Percentiles rank a stretch among this genome's conserved stretches.
Evolutionary conservation across 2,888 invertebrate genomes (phyloP).

Genomic region (Drosophila prolongata): DNA sequence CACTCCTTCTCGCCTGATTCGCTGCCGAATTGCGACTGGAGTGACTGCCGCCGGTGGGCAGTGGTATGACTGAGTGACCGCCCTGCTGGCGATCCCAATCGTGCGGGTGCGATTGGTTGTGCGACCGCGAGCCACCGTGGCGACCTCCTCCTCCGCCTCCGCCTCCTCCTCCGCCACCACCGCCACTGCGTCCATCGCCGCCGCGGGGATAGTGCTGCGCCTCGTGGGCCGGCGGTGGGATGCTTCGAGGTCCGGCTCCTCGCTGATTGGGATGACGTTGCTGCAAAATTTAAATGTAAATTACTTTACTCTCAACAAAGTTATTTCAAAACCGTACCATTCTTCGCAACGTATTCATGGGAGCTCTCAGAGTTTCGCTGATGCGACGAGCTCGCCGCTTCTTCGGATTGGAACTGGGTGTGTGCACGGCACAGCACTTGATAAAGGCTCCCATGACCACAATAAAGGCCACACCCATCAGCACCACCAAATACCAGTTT

Average conservation of each 20-base stretch:
- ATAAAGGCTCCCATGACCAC: constrained; percentile 99
- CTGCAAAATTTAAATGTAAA: constrained; percentile 22
- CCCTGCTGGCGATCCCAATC: constrained; percentile 83
- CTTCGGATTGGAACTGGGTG: constrained; percentile 99
- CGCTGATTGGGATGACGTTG: constrained; percentile 85
- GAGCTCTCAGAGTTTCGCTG: constrained; percentile 94
- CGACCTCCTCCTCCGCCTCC: constrained; percentile 33
- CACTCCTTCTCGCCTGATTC: constrained; percentile 85
- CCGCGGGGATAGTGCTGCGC: constrained; percentile 78
- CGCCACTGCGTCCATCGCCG: constrained; percentile 47
- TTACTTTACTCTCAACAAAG: no score
- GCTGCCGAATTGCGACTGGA: constrained; percentile 84
- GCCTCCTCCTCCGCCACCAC: constrained; percentile 27
- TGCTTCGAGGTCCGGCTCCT: constrained; percentile 83
- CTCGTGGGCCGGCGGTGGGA: constrained; percentile 86
- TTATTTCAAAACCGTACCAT: constrained; percentile 87
- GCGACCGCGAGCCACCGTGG: constrained; percentile 50
- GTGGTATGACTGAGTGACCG: constrained; percentile 80
- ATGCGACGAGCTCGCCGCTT: constrained; percentile 97
- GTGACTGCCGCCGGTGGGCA: constrained; percentile 79
- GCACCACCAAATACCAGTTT: constrained; percentile 97
- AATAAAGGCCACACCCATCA: constrained; percentile 95
- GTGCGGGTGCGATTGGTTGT: constrained; percentile 80
- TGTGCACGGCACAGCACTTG: constrained; percentile 99
- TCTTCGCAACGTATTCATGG: constrained; percentile 95